Evolutionary conservation across 2,888 invertebrate genomes (phyloP), one percentile per base, ranked within the genome.

Genomic region (Caenorhabditis angaria): DNA sequence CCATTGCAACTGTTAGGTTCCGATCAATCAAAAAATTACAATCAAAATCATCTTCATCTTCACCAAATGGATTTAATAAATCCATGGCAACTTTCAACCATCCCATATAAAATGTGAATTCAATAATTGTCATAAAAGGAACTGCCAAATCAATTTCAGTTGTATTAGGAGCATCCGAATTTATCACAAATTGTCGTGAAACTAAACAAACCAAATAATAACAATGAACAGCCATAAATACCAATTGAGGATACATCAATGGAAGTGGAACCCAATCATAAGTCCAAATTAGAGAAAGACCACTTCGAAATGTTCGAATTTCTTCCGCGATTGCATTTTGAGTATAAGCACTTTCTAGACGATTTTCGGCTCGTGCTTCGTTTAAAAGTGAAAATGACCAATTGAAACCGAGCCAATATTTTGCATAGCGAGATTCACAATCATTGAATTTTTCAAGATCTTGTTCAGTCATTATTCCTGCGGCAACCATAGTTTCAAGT

Each of bases 371-470:
- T 20, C 71, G 61, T 2, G 78, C 78, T 28, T 65, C 65, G 32
- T 78, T 78, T 28, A 85, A 35, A 61, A 84, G 55, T 55, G 76
- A 57, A 50, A 82, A 80, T 10, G 74, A 70, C 84, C 84, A 84
- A 59, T 83, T 83, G 61, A 82, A 77, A 0, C 83, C 83, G 8
- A 84, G 65, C 84, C 84, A 84, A 61, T 84, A 85, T 57, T 82
- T 83, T 22, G 79, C 76, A 59, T 81, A 73, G 62, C 73, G 29
- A 27, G 59, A 65, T 59, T 73, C 68, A 10, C 64, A 64, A 27
- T 69, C 68, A 29, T 73, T 65, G 50, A 28, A 73, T 48, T 73
- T 73, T 22, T 69, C 65, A 55, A 73, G 28, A 20, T 73, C 73
- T 2, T 55, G 25, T 2, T 61, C 51, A 2, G 68, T 73, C 73